Evolutionary conservation across 2,113 vertebrate genomes (phyloP).

Genomic region (Lipophrys pholis): DNA sequence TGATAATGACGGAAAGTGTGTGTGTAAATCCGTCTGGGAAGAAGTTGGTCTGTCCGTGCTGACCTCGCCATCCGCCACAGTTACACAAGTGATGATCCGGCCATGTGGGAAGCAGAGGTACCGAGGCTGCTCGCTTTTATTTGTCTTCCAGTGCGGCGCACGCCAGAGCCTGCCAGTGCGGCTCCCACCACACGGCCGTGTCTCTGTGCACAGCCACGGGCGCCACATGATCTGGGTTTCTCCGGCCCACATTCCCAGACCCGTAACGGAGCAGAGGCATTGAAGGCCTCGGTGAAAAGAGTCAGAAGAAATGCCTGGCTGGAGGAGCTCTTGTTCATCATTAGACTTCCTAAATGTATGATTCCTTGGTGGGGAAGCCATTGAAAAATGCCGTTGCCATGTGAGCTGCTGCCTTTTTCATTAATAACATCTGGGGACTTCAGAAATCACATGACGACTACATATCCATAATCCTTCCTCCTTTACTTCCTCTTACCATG

Average conservation of each 20-base stretch:
- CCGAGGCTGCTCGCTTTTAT: constrained; percentile 4
- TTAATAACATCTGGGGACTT: constrained; percentile 9
- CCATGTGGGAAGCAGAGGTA: constrained; percentile 32
- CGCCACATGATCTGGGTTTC: neutral
- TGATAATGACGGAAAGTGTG: constrained; percentile 2
- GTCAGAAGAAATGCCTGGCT: neutral
- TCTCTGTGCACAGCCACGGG: neutral
- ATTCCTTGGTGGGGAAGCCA: constrained; percentile 4
- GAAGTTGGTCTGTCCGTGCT: constrained; percentile 8
- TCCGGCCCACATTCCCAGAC: neutral
- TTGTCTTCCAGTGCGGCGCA: constrained; percentile 6
- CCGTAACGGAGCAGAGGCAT: neutral
- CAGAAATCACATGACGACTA: neutral
- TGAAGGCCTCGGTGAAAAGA: neutral
- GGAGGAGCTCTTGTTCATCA: constrained; percentile 1
- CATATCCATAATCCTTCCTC: neutral
- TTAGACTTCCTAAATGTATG: constrained; percentile 10
- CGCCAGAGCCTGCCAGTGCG: neutral
- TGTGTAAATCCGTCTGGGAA: constrained; percentile 5
- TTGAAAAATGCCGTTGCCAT: constrained; percentile 11
- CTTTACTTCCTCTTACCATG: neutral
- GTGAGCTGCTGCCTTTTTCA: constrained; percentile 11
- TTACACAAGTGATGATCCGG: constrained; percentile 2
- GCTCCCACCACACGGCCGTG: constrained; percentile 1
- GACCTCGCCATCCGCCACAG: constrained; percentile 45